Conservation (phyloP, 92 coral and sea anemone species). For the Blastomussa wellsi region DNA sequence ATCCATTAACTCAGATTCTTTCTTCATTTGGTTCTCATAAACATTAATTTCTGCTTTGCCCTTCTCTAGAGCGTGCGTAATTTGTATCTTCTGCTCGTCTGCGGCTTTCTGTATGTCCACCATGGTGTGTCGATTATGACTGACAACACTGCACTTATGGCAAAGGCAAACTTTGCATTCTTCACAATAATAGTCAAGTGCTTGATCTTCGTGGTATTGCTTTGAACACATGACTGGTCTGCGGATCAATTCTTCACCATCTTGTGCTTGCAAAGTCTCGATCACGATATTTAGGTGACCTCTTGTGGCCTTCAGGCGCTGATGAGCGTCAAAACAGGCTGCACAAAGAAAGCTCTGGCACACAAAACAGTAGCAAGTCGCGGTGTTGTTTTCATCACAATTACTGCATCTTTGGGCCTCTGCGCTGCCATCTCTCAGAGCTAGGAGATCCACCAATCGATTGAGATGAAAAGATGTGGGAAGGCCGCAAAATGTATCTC, state of each 20-base stretch:
- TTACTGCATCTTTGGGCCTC: slow-evolving; percentile 25
- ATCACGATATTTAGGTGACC: slow-evolving; percentile 12
- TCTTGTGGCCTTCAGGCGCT: slow-evolving; percentile 20
- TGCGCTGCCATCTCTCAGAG: slow-evolving; percentile 20
- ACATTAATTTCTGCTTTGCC: too few species aligned
- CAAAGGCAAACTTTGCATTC: slow-evolving; percentile 22
- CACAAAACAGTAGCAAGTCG: slow-evolving; percentile 15
- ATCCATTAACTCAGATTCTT: too few species aligned
- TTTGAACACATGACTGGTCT: slow-evolving; percentile 27
- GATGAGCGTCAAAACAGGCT: slow-evolving; percentile 20
- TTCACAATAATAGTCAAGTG: slow-evolving; percentile 26
- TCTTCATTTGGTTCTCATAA: too few species aligned
- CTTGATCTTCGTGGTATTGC: slow-evolving; percentile 11
- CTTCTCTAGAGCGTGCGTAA: neutral
- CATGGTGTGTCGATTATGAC: slow-evolving; percentile 23
- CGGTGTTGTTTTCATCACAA: slow-evolving; percentile 22
- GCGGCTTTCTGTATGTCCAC: slow-evolving; percentile 15
- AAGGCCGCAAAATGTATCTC: slow-evolving; percentile 3
- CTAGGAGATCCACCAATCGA: slow-evolving; percentile 17
- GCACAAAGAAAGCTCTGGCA: slow-evolving; percentile 23
- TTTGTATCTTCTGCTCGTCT: slow-evolving; percentile 9
- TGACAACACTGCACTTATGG: slow-evolving; percentile 21
- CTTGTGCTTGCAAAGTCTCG: slow-evolving; percentile 17
- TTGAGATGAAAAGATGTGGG: slow-evolving; percentile 33
- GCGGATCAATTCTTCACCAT: slow-evolving; percentile 29